Conservation (phyloP, 1,140 invertebrate species). For the Diachasmimorpha longicaudata region DNA sequence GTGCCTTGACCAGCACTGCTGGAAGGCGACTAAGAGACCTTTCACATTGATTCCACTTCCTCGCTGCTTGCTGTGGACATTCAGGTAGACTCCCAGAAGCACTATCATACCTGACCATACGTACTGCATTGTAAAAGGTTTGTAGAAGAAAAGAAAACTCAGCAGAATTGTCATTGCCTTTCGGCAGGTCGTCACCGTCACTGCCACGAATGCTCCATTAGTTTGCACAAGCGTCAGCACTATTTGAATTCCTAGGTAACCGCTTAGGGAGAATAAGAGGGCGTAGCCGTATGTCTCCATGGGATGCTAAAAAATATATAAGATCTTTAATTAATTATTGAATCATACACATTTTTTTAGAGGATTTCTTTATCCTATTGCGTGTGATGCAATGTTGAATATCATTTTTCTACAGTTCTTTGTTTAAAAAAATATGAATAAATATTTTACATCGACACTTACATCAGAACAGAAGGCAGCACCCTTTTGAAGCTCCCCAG, state of each 20-base stretch:
- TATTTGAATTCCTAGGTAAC: slow-evolving; percentile 91
- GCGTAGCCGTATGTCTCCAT: slow-evolving; percentile 84
- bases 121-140: slow-evolving; percentile 93
- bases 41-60: slow-evolving; percentile 22
- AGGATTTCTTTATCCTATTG: too few species aligned
- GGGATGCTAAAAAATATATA: slow-evolving; percentile 67
- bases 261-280: slow-evolving; percentile 84
- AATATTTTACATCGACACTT: slow-evolving; percentile 37
- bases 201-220: slow-evolving; percentile 88
- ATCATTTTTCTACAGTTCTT: too few species aligned
- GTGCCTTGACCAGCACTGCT: slow-evolving; percentile 39
- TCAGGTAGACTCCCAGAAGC: slow-evolving; percentile 88
- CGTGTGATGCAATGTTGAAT: too few species aligned
- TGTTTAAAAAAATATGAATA: too few species aligned
- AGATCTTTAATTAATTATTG: neutral
- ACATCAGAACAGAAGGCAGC: slow-evolving; percentile 81
- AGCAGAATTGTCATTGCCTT: slow-evolving; percentile 92
- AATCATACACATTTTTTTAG: neutral
- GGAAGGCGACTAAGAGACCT: slow-evolving; percentile 32
- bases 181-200: slow-evolving; percentile 86
- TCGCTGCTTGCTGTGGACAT: slow-evolving; percentile 80
- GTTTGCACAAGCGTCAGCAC: slow-evolving; percentile 86
- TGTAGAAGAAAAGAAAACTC: slow-evolving; percentile 92
- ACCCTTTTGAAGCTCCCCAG: slow-evolving; percentile 78
- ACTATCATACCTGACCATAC: slow-evolving; percentile 89